Conservation (phyloP, 30 jellyfish, hydroid and myxozoan species). For the Aurelia aurita complex sp. Pacific region DNA sequence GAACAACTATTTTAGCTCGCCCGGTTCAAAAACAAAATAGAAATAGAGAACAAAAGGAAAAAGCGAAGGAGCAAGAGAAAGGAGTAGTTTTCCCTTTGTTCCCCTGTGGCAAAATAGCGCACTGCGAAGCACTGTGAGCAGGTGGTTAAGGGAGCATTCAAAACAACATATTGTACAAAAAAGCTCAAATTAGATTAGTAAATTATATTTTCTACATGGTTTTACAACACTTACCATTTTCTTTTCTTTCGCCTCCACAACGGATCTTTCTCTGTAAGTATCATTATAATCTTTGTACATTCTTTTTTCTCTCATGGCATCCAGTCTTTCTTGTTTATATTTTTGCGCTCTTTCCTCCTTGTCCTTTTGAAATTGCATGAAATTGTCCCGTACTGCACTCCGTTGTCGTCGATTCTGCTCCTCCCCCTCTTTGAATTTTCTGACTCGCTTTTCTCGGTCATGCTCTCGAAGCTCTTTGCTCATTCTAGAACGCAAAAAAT, state of each 20-base stretch:
- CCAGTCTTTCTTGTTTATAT: constrained; percentile 46
- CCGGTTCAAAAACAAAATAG: too few relatives aligned
- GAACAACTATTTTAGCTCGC: too few relatives aligned
- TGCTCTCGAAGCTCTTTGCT: constrained; percentile 39
- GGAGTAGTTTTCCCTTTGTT: too few relatives aligned
- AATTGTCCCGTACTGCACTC: constrained; percentile 25
- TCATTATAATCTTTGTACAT: constrained; percentile 1
- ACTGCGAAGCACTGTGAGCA: too few relatives aligned
- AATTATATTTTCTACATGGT: too few relatives aligned
- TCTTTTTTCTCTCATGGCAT: constrained; percentile 43
- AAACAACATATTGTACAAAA: too few relatives aligned
- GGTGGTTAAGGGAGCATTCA: too few relatives aligned
- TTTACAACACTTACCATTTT: not conserved
- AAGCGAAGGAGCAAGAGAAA: too few relatives aligned
- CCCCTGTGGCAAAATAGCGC: too few relatives aligned
- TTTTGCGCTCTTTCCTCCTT: constrained; percentile 62
- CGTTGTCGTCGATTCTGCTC: constrained; percentile 29
- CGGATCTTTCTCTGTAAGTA: not conserved
- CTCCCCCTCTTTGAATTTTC: constrained; percentile 50
- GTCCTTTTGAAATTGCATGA: constrained; percentile 23
- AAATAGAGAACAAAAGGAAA: too few relatives aligned
- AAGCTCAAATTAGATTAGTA: too few relatives aligned
- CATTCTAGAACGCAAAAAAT: not conserved
- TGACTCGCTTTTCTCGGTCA: constrained; percentile 27
- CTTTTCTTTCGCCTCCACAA: constrained; percentile 20